A percentile compares a stretch with the other conserved stretches of the same genome.
These are phyloP conservation scores for Desmophyllum pertusum DNA, from an alignment of 92 coral and sea anemone species.

Conservation along the genomic window DNA sequence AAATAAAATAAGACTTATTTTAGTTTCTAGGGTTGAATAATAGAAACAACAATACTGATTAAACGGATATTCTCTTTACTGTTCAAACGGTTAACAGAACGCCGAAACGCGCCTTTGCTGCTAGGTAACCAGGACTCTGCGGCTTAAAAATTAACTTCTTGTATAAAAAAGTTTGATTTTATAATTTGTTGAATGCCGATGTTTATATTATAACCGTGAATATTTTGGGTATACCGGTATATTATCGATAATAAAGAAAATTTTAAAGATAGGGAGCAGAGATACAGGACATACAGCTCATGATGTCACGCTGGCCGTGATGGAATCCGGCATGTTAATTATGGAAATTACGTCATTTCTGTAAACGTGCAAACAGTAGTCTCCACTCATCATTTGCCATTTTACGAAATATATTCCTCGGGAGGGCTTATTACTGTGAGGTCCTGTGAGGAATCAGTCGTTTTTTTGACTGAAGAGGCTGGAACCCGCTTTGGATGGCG, in stretches of 20 bases:
- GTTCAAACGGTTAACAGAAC: not conserved
- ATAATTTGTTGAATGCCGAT: not conserved
- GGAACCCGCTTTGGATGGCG: too few relatives aligned
- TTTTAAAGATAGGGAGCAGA: not conserved
- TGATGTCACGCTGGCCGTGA: not conserved
- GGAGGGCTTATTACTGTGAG: too few relatives aligned
- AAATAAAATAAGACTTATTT: too few relatives aligned
- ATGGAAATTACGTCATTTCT: not conserved
- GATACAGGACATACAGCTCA: not conserved
- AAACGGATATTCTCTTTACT: constrained; percentile 15
- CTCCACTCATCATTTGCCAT: too few relatives aligned
- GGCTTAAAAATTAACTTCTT: constrained; percentile 12
- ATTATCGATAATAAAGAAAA: not conserved
- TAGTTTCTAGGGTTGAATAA: too few relatives aligned
- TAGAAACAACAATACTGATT: not conserved
- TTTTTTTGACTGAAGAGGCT: too few relatives aligned
- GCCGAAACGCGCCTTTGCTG: constrained; percentile 21
- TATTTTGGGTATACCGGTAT: not conserved
- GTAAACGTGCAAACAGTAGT: not conserved
- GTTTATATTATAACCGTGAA: not conserved
- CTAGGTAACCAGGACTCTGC: constrained; percentile 18
- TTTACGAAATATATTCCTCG: too few relatives aligned
- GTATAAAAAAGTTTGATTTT: not conserved
- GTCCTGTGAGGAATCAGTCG: too few relatives aligned
- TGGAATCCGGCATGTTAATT: not conserved